phyloP scores from a whole-genome alignment of 2,113 vertebrate species.

The Misgurnus anguillicaudatus region DNA sequence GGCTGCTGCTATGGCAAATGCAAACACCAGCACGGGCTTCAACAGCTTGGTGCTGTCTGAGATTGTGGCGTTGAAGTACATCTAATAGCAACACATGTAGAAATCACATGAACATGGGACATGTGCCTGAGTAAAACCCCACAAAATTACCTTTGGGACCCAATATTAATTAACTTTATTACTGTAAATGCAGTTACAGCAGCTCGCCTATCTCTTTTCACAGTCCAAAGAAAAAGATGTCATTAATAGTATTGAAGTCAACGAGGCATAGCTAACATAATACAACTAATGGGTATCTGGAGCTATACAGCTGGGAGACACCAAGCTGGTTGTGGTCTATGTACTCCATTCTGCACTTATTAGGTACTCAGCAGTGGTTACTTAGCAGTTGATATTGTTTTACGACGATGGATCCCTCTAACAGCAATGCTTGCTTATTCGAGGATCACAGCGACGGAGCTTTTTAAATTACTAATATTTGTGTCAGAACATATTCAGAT shows the following conservation, averaged over 20 bases:
- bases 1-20: constrained; percentile 93
- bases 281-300: constrained; percentile 35
- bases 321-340: constrained; percentile 12
- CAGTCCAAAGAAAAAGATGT: constrained; percentile 27
- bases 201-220: constrained; percentile 14
- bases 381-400: not conserved
- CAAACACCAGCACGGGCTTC: constrained; percentile 94
- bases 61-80: constrained; percentile 97
- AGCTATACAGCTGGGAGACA: not conserved
- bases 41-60: constrained; percentile 96
- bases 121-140: not conserved
- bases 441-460: not conserved
- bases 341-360: not conserved
- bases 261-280: constrained; percentile 36
- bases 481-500: constrained; percentile 3
- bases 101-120: not conserved
- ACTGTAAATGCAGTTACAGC: not conserved
- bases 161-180: constrained; percentile 10
- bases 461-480: not conserved
- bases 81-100: constrained; percentile 74
- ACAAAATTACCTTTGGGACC: not conserved
- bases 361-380: constrained; percentile 14
- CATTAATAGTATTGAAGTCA: constrained; percentile 44
- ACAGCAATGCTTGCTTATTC: not conserved
- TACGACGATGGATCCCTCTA: not conserved